phyloP scores from a whole-genome alignment of 2,113 vertebrate genomes.

The Mesembrinibis cayennensis region DNA sequence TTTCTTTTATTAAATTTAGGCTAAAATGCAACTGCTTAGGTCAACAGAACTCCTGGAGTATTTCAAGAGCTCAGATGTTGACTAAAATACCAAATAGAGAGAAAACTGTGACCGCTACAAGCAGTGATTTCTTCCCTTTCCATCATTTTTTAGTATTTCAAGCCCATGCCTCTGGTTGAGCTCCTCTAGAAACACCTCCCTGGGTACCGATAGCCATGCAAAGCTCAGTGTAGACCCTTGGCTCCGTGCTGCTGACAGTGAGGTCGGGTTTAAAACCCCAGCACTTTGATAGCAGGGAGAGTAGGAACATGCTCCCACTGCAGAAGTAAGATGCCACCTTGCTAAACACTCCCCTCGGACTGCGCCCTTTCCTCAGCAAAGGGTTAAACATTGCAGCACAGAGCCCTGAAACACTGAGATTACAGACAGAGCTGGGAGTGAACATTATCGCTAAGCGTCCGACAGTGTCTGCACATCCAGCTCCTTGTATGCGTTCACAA shows the following conservation, averaged over 20 bases:
- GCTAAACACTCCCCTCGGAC: not conserved
- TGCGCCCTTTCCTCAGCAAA: not conserved
- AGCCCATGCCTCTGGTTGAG: not conserved
- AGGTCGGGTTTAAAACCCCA: not conserved
- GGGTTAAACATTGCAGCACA: not conserved
- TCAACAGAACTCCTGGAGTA: not conserved
- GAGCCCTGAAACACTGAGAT: not conserved
- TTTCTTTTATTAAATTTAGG: not conserved
- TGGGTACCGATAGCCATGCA: fast-evolving
- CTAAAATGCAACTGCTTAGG: not conserved
- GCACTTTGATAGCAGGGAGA: not conserved
- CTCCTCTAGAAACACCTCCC: not conserved
- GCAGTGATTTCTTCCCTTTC: not conserved
- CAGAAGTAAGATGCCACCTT: not conserved
- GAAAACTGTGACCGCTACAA: not conserved
- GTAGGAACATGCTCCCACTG: not conserved
- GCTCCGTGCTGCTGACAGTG: not conserved
- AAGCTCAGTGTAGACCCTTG: not conserved
- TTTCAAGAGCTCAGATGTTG: not conserved
- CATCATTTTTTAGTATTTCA: not conserved
- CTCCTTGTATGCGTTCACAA: not conserved
- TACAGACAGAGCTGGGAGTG: not conserved
- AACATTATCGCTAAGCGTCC: fast-evolving
- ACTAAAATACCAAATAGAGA: not conserved
- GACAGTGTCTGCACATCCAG: not conserved